These are phyloP conservation scores for Platichthys stellatus DNA, from an alignment of 2,113 vertebrate species.

Conservation along the genomic window DNA sequence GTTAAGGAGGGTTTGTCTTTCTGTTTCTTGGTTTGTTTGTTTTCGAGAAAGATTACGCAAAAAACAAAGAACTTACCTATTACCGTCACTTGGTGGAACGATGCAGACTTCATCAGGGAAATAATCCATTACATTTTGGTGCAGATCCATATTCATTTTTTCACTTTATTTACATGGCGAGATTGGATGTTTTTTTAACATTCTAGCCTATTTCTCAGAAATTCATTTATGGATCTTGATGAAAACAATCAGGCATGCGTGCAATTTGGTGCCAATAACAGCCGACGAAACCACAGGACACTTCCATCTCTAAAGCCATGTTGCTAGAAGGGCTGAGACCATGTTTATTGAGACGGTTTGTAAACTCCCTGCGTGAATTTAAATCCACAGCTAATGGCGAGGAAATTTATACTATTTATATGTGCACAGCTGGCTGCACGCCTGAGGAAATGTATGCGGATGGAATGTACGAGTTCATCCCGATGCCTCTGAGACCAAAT, in stretches of 20 bases:
- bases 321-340: not conserved
- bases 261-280: not conserved
- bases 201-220: not conserved
- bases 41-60: too few species aligned
- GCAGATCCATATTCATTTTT: too few species aligned
- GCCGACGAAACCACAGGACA: not conserved
- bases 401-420: conserved; percentile 6
- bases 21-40: too few species aligned
- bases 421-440: conserved; percentile 21
- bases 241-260: not conserved
- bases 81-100: too few species aligned
- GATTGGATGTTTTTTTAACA: too few species aligned
- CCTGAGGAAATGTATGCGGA: conserved; percentile 31
- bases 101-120: too few species aligned
- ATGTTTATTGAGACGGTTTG: not conserved
- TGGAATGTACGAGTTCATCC: conserved; percentile 17
- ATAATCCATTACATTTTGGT: too few species aligned
- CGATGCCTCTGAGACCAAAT: conserved; percentile 32
- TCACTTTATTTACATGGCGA: too few species aligned
- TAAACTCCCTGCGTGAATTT: not conserved
- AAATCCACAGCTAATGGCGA: not conserved
- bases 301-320: not conserved
- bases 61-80: too few species aligned
- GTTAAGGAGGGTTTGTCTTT: too few species aligned
- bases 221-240: not conserved